Evolutionary conservation across 2,113 vertebrate genomes (phyloP), one percentile per base, ranked within the genome.

Genomic region (Rhinogobius similis): DNA sequence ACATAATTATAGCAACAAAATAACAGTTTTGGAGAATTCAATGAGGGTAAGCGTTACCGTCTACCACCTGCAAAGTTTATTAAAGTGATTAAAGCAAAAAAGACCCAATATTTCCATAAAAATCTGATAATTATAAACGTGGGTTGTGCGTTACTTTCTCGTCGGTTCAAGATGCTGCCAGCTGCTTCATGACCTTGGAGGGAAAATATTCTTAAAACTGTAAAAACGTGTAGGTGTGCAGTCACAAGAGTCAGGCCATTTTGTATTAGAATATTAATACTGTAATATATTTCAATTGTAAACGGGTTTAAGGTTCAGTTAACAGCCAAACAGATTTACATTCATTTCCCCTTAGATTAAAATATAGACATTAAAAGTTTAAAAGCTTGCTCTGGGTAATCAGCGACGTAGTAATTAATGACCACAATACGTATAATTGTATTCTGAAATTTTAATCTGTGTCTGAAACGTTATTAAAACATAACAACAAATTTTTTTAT

Each of bases 1-100:
- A 65, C 84, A 86, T 81, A 77, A 84, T 87, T 72, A 74, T 65
- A 62, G 27, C 44, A 29, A 84, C 36, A 63, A 77, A 82, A 77
- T 78, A 75, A 52, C 63, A 68, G 63, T 55, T 72, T 80, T 69
- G 69, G 48, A 63, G 61, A 56, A 80, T 77, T 56, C 72, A 66
- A n/a, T n/a, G n/a, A 41, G 41, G 29, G 32, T 36, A 36, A 52
- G 9, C 24, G 26, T n/a, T n/a, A n/a, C n/a, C n/a, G 78, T 53
- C 66, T 36, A 26, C 52, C 68, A 84, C 77, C 70, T 65, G 71
- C 67, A 81, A 78, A 84, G 75, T 24, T 1, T 41, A 72, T 73
- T 75, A 39, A 69, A 73, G 44, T n/a, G n/a, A n/a, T n/a, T n/a
- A n/a, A n/a, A n/a, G 50, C 16, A 46, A 63, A 72, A 55, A 67